Evolutionary conservation across 2,113 vertebrate genomes (phyloP).

Genomic region (Gopherus flavomarginatus): DNA sequence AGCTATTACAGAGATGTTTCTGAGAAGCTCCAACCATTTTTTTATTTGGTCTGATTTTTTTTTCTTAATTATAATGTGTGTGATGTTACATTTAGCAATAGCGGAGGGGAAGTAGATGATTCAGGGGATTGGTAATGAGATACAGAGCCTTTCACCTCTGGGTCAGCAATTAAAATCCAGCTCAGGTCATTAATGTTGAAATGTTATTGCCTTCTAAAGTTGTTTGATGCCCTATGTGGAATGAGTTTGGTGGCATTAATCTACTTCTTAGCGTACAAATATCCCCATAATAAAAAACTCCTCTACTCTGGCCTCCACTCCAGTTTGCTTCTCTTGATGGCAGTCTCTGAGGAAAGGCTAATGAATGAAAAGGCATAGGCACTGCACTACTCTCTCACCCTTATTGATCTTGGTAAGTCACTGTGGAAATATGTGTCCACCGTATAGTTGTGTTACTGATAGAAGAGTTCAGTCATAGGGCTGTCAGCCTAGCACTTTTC

Average conservation of each 20-base stretch:
- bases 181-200: neutral
- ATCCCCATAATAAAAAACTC: no score
- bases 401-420: accelerated
- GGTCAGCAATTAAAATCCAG: conserved; percentile 7
- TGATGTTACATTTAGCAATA: conserved; percentile 44
- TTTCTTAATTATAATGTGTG: conserved; percentile 64
- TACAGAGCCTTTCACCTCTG: conserved; percentile 9
- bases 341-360: neutral
- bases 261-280: neutral
- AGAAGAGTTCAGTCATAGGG: neutral
- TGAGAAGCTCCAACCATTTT: conserved; percentile 58
- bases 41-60: conserved; percentile 67
- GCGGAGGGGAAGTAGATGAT: conserved; percentile 43
- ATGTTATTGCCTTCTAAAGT: neutral
- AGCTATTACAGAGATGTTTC: conserved; percentile 54
- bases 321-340: neutral
- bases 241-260: neutral
- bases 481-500: neutral
- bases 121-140: neutral
- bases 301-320: no score
- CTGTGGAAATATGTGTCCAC: neutral
- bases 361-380: neutral
- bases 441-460: neutral
- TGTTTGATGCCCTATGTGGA: neutral
- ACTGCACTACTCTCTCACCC: neutral